Evolutionary conservation across 1,140 invertebrate species (phyloP).

Genomic region (Penaeus vannamei): DNA sequence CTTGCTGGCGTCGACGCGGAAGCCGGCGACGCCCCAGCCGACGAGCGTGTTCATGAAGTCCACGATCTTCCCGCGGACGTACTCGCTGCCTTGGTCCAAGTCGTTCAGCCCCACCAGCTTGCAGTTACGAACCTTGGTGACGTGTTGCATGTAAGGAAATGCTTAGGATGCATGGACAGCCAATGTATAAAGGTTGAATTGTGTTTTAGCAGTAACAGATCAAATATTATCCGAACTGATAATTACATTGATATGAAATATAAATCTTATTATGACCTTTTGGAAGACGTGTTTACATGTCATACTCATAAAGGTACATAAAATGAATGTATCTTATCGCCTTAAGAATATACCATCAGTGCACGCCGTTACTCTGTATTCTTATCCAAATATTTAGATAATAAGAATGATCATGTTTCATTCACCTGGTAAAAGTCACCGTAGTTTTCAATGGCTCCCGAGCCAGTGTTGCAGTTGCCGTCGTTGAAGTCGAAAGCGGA

Average conservation of each 20-base stretch:
- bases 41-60: conserved; percentile 82
- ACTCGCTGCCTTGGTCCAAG: conserved; percentile 79
- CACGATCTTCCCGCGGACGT: conserved; percentile 80
- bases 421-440: conserved; percentile 53
- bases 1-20: conserved; percentile 76
- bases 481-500: conserved; percentile 61
- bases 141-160: neutral
- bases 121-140: conserved; percentile 69
- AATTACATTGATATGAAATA: too few species aligned
- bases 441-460: conserved; percentile 61
- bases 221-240: too few species aligned
- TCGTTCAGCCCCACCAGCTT: conserved; percentile 78
- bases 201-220: too few species aligned
- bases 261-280: too few species aligned
- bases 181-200: too few species aligned
- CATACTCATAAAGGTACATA: too few species aligned
- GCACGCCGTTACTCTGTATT: too few species aligned
- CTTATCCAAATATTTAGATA: too few species aligned
- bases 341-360: too few species aligned
- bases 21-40: conserved; percentile 85
- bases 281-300: too few species aligned
- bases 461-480: conserved; percentile 55
- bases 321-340: too few species aligned
- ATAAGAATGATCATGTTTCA: neutral
- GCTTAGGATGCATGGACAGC: too few species aligned